Evolutionary conservation across 2,113 vertebrate species (phyloP).

Genomic region (Phalacrocorax aristotelis): DNA sequence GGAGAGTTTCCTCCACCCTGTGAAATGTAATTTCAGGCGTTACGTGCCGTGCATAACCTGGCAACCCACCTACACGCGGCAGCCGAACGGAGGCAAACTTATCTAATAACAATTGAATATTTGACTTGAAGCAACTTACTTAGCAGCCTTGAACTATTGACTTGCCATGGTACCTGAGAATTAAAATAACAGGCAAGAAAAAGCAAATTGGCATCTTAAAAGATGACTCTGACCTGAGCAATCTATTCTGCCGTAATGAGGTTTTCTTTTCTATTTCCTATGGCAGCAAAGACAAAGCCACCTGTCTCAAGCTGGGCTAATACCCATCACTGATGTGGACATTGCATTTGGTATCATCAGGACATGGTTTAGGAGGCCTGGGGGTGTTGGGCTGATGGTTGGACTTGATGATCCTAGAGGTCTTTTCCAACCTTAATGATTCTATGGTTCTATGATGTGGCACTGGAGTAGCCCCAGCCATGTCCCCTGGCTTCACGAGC

Average conservation of each 20-base stretch:
- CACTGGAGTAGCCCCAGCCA: neutral
- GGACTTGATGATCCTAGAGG: too few relatives aligned
- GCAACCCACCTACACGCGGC: neutral
- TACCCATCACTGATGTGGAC: neutral
- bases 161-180: neutral
- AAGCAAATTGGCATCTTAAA: neutral
- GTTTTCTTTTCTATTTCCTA: neutral
- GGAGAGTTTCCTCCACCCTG: neutral
- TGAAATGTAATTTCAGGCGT: neutral
- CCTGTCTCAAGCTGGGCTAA: neutral
- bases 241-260: neutral
- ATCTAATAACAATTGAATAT: slow-evolving; percentile 14
- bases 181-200: neutral
- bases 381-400: too few relatives aligned
- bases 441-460: neutral
- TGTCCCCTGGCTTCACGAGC: accelerated
- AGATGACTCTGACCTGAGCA: accelerated
- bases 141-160: neutral
- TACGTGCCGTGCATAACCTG: neutral
- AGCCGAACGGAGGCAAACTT: neutral
- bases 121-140: neutral
- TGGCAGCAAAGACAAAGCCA: neutral
- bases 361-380: too few relatives aligned
- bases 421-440: too few relatives aligned
- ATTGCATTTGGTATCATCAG: too few relatives aligned